phyloP scores from a whole-genome alignment of 2,888 invertebrate species.

The Lapara coniferarum region DNA sequence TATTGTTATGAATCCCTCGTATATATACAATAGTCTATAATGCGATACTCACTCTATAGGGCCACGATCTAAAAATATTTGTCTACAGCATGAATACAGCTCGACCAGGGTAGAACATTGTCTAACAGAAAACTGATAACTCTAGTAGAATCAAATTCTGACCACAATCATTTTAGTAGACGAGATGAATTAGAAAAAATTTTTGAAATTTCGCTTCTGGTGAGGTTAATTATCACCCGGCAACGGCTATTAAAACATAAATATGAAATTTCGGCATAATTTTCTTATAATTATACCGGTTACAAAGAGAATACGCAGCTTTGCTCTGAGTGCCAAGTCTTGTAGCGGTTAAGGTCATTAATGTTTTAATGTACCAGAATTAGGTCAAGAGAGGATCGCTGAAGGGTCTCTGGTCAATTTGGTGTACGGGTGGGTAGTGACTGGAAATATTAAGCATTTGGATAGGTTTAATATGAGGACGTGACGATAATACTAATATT shows the following conservation, averaged over 20 bases:
- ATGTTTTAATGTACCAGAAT: slow-evolving; percentile 4
- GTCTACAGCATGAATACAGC: too few species aligned
- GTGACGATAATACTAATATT: neutral
- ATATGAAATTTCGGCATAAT: neutral
- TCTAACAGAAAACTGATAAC: too few species aligned
- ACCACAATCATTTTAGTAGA: too few species aligned
- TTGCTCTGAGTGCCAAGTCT: slow-evolving; percentile 1
- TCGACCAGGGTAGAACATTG: too few species aligned
- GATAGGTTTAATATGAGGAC: neutral
- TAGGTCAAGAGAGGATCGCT: slow-evolving; percentile 11
- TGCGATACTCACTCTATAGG: neutral
- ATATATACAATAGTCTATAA: neutral
- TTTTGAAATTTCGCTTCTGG: too few species aligned
- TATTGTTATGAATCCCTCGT: neutral
- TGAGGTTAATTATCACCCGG: too few species aligned
- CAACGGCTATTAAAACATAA: too few species aligned
- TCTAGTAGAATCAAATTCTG: too few species aligned
- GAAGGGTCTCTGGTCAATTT: slow-evolving; percentile 5
- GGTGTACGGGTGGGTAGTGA: neutral
- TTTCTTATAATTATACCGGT: slow-evolving; percentile 8
- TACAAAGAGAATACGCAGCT: slow-evolving; percentile 8
- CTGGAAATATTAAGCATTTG: neutral
- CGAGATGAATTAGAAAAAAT: too few species aligned
- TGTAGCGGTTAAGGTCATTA: slow-evolving; percentile 11
- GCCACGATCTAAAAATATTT: too few species aligned